A percentile compares a stretch with the other conserved stretches of the same genome.
Conservation (phyloP, 2,113 vertebrate species). For the Larimichthys crocea region DNA sequence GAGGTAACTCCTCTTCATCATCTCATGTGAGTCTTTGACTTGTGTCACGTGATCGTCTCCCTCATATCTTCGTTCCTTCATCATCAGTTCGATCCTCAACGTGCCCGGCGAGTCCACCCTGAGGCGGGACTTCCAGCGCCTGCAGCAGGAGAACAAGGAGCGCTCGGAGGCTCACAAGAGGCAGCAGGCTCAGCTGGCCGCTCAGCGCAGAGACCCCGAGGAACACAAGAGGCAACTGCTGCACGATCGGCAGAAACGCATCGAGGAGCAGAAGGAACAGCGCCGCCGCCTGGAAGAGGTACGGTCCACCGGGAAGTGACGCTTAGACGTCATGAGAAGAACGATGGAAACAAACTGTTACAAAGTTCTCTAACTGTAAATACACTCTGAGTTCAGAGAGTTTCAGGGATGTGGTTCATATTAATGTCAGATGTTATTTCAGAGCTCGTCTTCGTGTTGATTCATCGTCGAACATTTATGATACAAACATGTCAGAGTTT, state of each 20-base stretch:
- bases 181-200: slow-evolving; percentile 89
- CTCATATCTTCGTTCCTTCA: not conserved
- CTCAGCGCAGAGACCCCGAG: slow-evolving; percentile 90
- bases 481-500: too few relatives aligned
- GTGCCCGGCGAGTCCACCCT: slow-evolving; percentile 93
- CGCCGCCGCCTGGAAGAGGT: slow-evolving; percentile 92
- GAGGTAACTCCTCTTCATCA: slow-evolving; percentile 80
- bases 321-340: not conserved
- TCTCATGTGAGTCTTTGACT: not conserved
- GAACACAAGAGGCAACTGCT: slow-evolving; percentile 93
- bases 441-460: too few relatives aligned
- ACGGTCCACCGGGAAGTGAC: not conserved
- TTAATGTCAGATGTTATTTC: not conserved
- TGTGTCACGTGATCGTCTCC: not conserved
- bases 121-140: slow-evolving; percentile 90
- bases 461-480: too few relatives aligned
- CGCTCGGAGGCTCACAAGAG: slow-evolving; percentile 89
- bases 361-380: not conserved
- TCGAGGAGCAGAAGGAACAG: slow-evolving; percentile 94
- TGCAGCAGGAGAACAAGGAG: slow-evolving; percentile 95
- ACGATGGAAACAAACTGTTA: not conserved
- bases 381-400: not conserved
- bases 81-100: slow-evolving; percentile 91
- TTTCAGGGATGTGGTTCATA: not conserved
- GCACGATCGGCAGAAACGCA: slow-evolving; percentile 92